phyloP scores from a whole-genome alignment of 1,140 invertebrate species.

The Cyclina sinensis region DNA sequence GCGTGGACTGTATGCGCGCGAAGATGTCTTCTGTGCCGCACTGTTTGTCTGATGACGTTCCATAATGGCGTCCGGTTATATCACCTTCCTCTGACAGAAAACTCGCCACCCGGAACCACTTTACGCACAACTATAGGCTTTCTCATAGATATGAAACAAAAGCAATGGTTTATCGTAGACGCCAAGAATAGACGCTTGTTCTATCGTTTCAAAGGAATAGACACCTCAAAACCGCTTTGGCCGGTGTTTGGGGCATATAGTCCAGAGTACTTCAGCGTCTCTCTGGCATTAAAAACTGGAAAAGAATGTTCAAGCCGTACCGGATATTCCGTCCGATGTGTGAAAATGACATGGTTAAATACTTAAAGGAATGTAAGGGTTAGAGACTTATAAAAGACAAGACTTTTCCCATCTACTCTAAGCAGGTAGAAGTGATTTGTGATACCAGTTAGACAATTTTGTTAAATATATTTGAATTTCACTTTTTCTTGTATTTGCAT shows the following conservation, averaged over 20 bases:
- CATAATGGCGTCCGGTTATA: conserved; percentile 66
- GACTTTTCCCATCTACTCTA: too few relatives aligned
- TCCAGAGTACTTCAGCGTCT: conserved; percentile 57
- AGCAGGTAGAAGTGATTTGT: too few relatives aligned
- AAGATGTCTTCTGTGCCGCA: conserved; percentile 61
- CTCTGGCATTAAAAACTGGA: conserved; percentile 54
- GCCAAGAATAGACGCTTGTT: conserved; percentile 64
- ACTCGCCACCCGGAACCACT: conserved; percentile 62
- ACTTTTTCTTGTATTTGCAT: too few relatives aligned
- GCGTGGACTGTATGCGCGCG: conserved; percentile 55
- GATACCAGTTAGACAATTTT: too few relatives aligned
- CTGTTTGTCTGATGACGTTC: conserved; percentile 63
- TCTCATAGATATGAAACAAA: conserved; percentile 55
- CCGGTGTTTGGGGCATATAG: conserved; percentile 66
- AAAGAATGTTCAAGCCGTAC: conserved; percentile 65
- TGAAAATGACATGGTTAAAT: neutral
- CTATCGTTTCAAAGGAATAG: conserved; percentile 60
- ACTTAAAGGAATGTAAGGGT: too few relatives aligned
- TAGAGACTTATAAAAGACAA: too few relatives aligned
- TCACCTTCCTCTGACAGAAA: conserved; percentile 57
- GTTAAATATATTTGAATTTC: too few relatives aligned
- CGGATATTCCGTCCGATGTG: conserved; percentile 60
- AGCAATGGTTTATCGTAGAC: conserved; percentile 66
- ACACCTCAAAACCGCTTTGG: conserved; percentile 63
- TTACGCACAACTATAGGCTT: conserved; percentile 64